Conservation (phyloP, 2,113 vertebrate species). For the Eulacestoma nigropectus region DNA sequence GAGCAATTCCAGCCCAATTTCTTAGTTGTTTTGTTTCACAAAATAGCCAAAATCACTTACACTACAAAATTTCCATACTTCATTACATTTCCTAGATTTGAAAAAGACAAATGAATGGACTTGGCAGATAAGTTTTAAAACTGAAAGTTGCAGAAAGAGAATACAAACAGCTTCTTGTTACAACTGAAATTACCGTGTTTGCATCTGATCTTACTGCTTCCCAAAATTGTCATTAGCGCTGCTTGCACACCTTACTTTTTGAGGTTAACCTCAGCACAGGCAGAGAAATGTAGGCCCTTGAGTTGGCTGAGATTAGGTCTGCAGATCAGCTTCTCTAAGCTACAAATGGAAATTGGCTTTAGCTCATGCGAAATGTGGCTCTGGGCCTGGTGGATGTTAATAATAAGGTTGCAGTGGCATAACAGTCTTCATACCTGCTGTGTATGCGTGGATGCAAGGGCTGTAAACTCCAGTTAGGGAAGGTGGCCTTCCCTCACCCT, state of each 20-base stretch:
- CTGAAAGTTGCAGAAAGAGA: background rate
- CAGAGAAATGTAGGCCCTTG: background rate
- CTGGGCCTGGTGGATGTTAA: background rate
- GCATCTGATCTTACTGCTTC: background rate
- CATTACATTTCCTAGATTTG: background rate
- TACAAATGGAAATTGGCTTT: background rate
- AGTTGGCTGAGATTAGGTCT: background rate
- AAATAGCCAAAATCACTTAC: background rate
- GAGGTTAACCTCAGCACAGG: background rate
- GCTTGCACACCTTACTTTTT: background rate
- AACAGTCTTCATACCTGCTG: background rate
- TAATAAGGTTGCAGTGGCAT: background rate
- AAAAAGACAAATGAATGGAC: background rate
- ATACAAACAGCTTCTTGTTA: background rate
- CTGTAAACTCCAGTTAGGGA: background rate
- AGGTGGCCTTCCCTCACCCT: background rate
- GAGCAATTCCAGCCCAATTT: background rate
- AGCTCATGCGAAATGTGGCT: background rate
- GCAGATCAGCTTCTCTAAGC: background rate
- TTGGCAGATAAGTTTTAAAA: background rate
- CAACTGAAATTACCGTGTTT: background rate
- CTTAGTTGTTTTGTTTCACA: background rate
- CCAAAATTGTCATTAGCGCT: background rate
- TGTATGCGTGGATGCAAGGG: fast-evolving
- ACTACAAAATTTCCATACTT: background rate